A percentile compares a stretch with the other conserved stretches of the same genome.
Conservation (phyloP, 2,888 invertebrate species). For the Seira musarum region DNA sequence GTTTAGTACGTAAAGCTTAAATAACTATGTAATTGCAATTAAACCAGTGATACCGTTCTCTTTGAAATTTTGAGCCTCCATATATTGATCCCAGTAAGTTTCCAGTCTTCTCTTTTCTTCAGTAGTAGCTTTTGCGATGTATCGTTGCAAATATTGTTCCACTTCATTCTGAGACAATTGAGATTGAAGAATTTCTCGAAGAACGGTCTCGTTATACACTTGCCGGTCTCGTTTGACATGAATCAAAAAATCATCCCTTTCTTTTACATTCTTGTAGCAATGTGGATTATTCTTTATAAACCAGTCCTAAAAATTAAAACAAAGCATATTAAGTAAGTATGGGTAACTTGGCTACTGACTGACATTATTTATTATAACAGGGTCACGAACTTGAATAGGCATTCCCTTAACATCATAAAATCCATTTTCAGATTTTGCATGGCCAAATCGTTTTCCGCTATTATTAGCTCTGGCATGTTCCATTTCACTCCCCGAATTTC, state of each 20-base stretch:
- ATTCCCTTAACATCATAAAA: too few relatives aligned
- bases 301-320: constrained; percentile 26
- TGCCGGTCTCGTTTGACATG: constrained; percentile 13
- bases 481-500: neutral
- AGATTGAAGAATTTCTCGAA: neutral
- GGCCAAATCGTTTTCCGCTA: too few relatives aligned
- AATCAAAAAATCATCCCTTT: constrained; percentile 28
- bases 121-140: neutral
- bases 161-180: constrained; percentile 5
- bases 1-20: too few relatives aligned
- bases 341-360: too few relatives aligned
- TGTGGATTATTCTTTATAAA: constrained; percentile 28
- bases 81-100: constrained; percentile 14
- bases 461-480: too few relatives aligned
- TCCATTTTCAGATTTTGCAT: too few relatives aligned
- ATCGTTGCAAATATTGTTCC: constrained; percentile 1
- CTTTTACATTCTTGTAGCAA: constrained; percentile 30
- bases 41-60: too few relatives aligned
- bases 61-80: neutral
- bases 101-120: constrained; percentile 11
- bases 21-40: too few relatives aligned
- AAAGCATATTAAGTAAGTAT: too few relatives aligned
- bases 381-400: too few relatives aligned
- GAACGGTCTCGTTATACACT: constrained; percentile 17
- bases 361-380: too few relatives aligned